Base-by-base conservation (phyloP, 2,113 vertebrate species). In the Limnothrissa miodon region DNA sequence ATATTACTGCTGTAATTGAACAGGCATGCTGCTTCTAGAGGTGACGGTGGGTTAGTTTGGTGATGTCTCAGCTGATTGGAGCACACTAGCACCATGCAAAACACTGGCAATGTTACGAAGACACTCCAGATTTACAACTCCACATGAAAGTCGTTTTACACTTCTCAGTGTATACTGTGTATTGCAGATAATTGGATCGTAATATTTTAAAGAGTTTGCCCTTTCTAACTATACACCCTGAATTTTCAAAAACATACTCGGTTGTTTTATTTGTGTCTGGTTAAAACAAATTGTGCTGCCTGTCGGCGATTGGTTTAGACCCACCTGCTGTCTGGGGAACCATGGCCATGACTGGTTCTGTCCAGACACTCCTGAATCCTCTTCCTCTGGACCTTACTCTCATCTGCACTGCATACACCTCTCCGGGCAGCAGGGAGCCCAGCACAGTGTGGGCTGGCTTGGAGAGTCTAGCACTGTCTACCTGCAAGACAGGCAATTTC, bases 291-390 rank as follows among this genome's bases (percentile, higher is more conserved):
- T 36, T 29, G 25, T 15, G 2, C 13, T 70, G 25, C 19, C 48
- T 33, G 62, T 36, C n/a, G n/a, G 29, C 11, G 36, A 15, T 36
- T 51, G 48, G 42, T 48, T 44, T 2, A 51, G 5, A n/a, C 33
- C 15, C 86, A 99, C 98, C 96, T n/a, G 93, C 87, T 39, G 92
- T 90, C 66, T 81, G 91, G 25, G 94, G 91, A 0, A 95, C 95
- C 45, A 95, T 86, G 56, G 94, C 94, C 46, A 74, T 86, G 33
- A 90, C 92, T 17, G 94, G 89, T 4, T 83, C 79, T 0, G 98
- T 97, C 98, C 98, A 99, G 59, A 92, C 90, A 45, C 98, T 98
- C 97, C 98, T 99, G 89, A 95, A 81, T 0, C 95, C 96, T 0
- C 90, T 70, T 13, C 89, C 92, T 0, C 91, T 91, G 0, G 89